phyloP scores from a whole-genome alignment of 1,140 invertebrate species.

The Chymomyza costata region DNA sequence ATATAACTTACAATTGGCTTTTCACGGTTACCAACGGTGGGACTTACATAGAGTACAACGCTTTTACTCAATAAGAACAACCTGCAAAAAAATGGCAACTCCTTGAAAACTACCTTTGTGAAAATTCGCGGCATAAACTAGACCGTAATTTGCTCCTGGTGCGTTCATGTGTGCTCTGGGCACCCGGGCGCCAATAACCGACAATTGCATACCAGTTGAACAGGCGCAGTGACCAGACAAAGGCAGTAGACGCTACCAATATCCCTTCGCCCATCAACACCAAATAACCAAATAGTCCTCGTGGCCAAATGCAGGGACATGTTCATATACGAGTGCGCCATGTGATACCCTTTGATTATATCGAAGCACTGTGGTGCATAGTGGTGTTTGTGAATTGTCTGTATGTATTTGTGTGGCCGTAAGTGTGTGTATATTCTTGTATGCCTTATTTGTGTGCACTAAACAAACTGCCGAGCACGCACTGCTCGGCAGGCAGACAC shows the following conservation, averaged over 20 bases:
- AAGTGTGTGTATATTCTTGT: no score
- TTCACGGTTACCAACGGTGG: no score
- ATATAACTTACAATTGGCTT: no score
- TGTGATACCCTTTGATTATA: slow-evolving; percentile 60
- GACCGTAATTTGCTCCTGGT: no score
- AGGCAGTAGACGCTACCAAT: no score
- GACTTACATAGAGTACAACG: no score
- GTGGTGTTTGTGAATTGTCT: slow-evolving; percentile 9
- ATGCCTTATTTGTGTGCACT: slow-evolving; percentile 56
- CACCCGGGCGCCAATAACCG: slow-evolving; percentile 21
- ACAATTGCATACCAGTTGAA: slow-evolving; percentile 59
- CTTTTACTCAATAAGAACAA: no score
- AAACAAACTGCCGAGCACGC: slow-evolving; percentile 46
- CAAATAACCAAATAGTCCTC: not conserved
- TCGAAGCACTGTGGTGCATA: slow-evolving; percentile 24
- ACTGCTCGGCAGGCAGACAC: no score
- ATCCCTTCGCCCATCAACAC: not conserved
- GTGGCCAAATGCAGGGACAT: slow-evolving; percentile 6
- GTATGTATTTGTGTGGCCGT: slow-evolving; percentile 12
- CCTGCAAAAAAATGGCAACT: no score
- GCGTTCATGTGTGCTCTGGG: slow-evolving; percentile 30
- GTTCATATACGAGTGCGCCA: slow-evolving; percentile 23
- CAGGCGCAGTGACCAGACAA: slow-evolving; percentile 21
- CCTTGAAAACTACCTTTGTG: no score
- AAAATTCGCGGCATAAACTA: no score